Evolutionary conservation across 2,888 invertebrate species (phyloP), one percentile per base, ranked within the genome.

Genomic region (Xanthia icteritia): DNA sequence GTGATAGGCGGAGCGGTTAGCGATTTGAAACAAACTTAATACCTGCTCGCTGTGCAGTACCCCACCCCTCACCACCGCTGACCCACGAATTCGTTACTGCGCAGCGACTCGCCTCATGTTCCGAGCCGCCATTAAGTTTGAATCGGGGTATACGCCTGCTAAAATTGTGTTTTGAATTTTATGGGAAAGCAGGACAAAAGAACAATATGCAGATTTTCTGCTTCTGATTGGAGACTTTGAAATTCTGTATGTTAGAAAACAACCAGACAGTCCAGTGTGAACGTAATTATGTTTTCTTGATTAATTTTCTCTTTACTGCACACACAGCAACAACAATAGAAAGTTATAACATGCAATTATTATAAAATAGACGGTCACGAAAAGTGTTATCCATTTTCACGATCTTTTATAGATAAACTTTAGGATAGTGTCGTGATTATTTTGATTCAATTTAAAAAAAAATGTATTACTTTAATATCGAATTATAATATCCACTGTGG

Each of bases 1-100:
- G 79, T 88, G 76, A 64, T 67, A 48, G 2, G 76, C 56, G 75
- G 48, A 81, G 86, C 80, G 80, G 42, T 1, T 17, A 31, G 17
- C 6, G 58, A 27, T 60, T 58, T 17, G 3, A 60, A 58, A n/a
- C 42, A 11, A 42, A 42, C 42, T 39, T 39, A 39, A 39, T 39
- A 8, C 11, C 11, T 42, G 42, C 11, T 42, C 42, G 42, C 42
- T 42, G 42, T 0, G 42, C 42, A 42, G 42, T 42, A 42, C 9
- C 9, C 1, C 42, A 42, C 42, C 42, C 42, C 42, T 42, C 42
- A 1, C 42, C 42, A 9, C 42, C 42, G 42, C 42, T 42, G 42
- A 42, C 11, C 42, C 42, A 42, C 11, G 42, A 42, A 11, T 42
- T 42, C 42, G 42, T 42, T 42, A 42, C 42, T 11, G 11, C 42